A percentile compares a stretch with the other conserved stretches of the same genome.
These are phyloP conservation scores for Phataginus tetradactyla DNA, from an alignment of 2,797 vertebrate species.

Conservation along the genomic window DNA sequence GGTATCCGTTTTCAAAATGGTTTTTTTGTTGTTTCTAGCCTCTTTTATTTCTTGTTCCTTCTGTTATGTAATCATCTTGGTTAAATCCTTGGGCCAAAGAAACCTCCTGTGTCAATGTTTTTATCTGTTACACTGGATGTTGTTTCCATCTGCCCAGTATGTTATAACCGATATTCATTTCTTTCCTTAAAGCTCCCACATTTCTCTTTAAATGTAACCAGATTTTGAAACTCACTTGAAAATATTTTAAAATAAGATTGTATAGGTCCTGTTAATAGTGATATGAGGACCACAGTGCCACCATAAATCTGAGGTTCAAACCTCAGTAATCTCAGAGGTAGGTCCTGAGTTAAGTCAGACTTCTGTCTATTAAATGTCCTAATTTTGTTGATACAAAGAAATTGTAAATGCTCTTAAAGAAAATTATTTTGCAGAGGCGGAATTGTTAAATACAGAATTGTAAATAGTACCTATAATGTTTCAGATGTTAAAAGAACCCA, in stretches of 20 bases:
- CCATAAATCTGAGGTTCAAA: not conserved
- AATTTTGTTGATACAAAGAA: not conserved
- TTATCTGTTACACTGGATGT: not conserved
- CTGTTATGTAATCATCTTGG: not conserved
- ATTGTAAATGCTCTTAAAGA: not conserved
- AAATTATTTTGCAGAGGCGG: not conserved
- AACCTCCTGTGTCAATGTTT: not conserved
- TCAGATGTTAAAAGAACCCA: conserved; percentile 5
- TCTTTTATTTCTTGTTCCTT: not conserved
- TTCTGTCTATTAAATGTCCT: not conserved
- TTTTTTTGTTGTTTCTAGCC: not conserved
- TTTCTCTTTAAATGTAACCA: conserved; percentile 25
- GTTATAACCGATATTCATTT: not conserved
- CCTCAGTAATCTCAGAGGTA: not conserved
- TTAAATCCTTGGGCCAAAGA: not conserved
- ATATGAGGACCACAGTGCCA: not conserved
- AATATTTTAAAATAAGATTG: conserved; percentile 20
- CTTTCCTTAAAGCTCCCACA: not conserved
- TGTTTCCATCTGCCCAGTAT: not conserved
- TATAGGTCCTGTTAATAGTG: not conserved
- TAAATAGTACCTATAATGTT: not conserved
- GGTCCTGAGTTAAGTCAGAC: not conserved
- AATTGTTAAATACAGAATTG: not conserved
- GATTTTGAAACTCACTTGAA: conserved; percentile 46
- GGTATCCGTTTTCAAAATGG: conserved; percentile 23